Base-by-base conservation (phyloP, 2,797 vertebrate genomes). In the Crenuchus spilurus region DNA sequence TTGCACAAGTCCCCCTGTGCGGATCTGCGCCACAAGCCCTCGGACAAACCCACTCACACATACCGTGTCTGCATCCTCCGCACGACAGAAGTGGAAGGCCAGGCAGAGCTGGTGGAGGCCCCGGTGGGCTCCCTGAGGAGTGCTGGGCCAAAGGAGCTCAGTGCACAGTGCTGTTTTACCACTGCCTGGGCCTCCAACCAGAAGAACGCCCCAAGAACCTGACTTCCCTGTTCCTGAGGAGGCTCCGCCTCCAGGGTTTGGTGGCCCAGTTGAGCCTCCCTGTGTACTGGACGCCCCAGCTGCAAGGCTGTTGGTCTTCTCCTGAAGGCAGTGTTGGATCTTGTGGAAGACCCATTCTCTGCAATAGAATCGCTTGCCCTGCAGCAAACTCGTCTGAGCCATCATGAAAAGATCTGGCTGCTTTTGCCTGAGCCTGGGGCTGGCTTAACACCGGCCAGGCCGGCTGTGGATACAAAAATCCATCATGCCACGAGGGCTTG, bases 311-410 rank as follows among this genome's bases (percentile, higher is more conserved):
- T 86, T 94, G 41, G 85, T 91, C 87, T 99, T 98, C 92, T 99
- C 98, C 91, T 98, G 96, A 70, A 99, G 95, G 91, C 97, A 99
- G 75, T 98, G 97, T 91, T 98, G 98, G 87, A 99, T 95, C 92
- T 98, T 99, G 82, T 99, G 97, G 91, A 99, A 99, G 85, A 97
- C 96, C 98, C 98, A 99, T 88, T 99, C 98, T 85, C 98, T 91
- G 91, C 98, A 99, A 92, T 99, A 98, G 87, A 99, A 99, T 79
- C 93, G 96, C 78, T 99, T 99, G 78, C 97, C 97, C 90, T 97
- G 95, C 88, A 99, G 93, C 88, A 99, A 93, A 90, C 97, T 99
- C 80, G 95, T 98, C 86, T 99, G 96, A 84, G 97, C 95, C 97
- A 98, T 94, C 78, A 84, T 90, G 85, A 85, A 84, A 65, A 66